Base-by-base conservation (phyloP, 1,140 invertebrate species). In the Microplitis demolitor region DNA sequence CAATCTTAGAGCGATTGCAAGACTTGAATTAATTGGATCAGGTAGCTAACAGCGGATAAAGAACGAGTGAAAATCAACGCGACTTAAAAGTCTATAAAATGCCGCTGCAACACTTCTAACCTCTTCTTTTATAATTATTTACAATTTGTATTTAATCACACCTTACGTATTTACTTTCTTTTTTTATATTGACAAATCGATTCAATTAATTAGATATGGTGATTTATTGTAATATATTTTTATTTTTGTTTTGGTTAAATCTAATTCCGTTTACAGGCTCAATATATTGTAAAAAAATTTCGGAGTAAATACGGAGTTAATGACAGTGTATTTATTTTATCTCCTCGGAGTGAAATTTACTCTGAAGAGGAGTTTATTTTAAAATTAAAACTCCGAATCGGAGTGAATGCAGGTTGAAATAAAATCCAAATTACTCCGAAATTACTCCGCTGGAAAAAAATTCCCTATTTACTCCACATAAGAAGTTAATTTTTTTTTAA, bases 171-270 rank as follows among this genome's bases (percentile, higher is more conserved):
- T 37, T n/a, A 62, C 24, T 53, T n/a, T 16, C 14, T 63, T 45
- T 31, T 72, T 61, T 50, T 34, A 58, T 45, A 31, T 35, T 24
- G 61, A 72, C 63, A 72, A 72, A 72, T 72, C 66, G 62, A 24
- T 66, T 60, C 33, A 58, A 64, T 66, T 60, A 66, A 45, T 53
- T 11, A 6, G 11, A 54, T 54, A 13, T 54, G 4, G 1, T 4
- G 13, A n/a, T 39, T 4, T 45, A 14, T 50, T 66, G 37, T 16
- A 45, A n/a, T 63, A 35, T 34, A 63, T n/a, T 33, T n/a, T 35
- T 61, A 34, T 63, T 24, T 35, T 34, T 50, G 45, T 50, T 13
- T 50, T 2, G 13, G 6, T 50, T 50, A 8, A 50, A 50, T 50
- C 1, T 50, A 13, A 1, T 50, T 6, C 13, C 45, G 6, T 50